Base-by-base conservation (phyloP, 2,113 vertebrate species). In the Heloderma charlesbogerti region DNA sequence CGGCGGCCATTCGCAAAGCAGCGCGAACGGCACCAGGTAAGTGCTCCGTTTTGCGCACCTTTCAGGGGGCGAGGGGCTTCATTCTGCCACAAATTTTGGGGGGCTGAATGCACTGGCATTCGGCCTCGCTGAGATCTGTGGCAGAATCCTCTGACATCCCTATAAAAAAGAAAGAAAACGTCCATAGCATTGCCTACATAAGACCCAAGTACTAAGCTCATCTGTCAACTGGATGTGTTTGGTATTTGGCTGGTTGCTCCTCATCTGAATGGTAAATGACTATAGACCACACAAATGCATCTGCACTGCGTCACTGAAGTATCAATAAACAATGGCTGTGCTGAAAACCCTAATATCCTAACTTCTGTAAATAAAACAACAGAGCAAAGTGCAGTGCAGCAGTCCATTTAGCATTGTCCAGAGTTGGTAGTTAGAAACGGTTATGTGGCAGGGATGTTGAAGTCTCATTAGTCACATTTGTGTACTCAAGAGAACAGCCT, bases 271-370 rank as follows among this genome's bases (percentile, higher is more conserved):
- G 54, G 34, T 45, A 91, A 92, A 93, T 90, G 72, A 71, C 84
- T 67, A 6, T 13, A 93, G 96, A 96, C 95, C 97, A 96, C 95
- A 96, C 96, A 96, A 91, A 94, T 91, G 94, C 75, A 92, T 43
- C 45, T 92, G 45, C 71, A 27, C 22, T 40, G 66, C 43, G 92
- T 94, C 91, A 92, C 51, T 74, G 74, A 0, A 60, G 22, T 89
- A 92, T 94, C 96, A 95, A 95, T 94, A 96, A 93, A 89, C 9
- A 91, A 57, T 92, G 87, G 69, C 34, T 87, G 22, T 63, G 86
- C 0, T 0, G 77, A 82, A 92, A 94, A 95, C 91, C 90, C 88
- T 94, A 95, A 92, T 95, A 95, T 94, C 93, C 95, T 90, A 94
- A 77, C 88, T 86, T 22, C 66, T 63, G 6, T 77, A 95, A 95